phyloP scores from a whole-genome alignment of 2,888 invertebrate species.

The Cremastinae sp. region DNA sequence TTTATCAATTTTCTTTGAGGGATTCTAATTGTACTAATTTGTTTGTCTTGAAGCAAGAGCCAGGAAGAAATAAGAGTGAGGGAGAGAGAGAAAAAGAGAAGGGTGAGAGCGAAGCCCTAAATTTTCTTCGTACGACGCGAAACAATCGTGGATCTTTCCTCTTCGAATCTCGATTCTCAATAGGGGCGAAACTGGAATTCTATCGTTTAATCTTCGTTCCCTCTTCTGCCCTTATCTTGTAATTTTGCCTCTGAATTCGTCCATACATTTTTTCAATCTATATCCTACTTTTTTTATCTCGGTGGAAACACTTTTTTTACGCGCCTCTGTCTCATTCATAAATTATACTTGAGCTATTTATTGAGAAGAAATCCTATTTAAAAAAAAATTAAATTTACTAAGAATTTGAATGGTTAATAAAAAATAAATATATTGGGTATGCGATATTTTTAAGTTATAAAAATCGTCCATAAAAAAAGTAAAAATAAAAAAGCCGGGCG shows the following conservation, averaged over 20 bases:
- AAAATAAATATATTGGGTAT: background rate
- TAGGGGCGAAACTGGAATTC: constrained; percentile 71
- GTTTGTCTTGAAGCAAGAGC: constrained; percentile 72
- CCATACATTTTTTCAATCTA: background rate
- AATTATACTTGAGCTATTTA: background rate
- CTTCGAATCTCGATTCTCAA: constrained; percentile 60
- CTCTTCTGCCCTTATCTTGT: constrained; percentile 37
- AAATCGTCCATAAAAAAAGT: too few species aligned
- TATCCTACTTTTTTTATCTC: constrained; percentile 11
- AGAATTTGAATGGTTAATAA: background rate
- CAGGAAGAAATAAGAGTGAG: constrained; percentile 16
- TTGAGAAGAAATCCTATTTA: background rate
- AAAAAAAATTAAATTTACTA: background rate
- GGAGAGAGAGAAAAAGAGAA: constrained; percentile 9
- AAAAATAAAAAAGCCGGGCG: too few species aligned
- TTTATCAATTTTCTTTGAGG: constrained; percentile 80
- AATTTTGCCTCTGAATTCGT: background rate
- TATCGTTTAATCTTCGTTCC: constrained; percentile 77
- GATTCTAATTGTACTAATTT: constrained; percentile 80
- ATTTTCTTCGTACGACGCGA: constrained; percentile 18
- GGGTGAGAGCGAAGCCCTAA: background rate
- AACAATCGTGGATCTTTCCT: constrained; percentile 17
- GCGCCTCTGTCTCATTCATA: background rate
- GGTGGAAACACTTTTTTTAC: constrained; percentile 1
- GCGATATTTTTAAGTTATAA: too few species aligned